Conservation (phyloP, 2,113 vertebrate species). For the Eclectus roratus region DNA sequence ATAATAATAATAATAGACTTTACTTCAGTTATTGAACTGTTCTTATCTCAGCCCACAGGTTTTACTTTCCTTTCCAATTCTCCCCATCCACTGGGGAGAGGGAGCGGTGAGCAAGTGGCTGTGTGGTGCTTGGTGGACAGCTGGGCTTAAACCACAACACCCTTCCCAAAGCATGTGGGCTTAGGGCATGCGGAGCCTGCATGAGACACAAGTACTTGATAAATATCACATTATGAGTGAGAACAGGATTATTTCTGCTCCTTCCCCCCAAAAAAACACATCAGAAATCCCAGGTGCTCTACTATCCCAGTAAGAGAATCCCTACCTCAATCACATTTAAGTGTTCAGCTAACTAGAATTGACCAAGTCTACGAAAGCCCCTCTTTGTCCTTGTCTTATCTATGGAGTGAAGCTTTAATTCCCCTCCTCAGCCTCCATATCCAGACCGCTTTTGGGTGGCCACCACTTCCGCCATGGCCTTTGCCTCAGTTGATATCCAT, state of each 20-base stretch:
- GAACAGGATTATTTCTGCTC: background rate
- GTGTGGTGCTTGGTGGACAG: background rate
- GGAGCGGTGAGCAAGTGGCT: background rate
- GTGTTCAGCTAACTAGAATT: background rate
- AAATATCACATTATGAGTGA: background rate
- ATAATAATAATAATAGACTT: background rate
- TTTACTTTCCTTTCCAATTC: background rate
- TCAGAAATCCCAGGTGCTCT: background rate
- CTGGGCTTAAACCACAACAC: background rate
- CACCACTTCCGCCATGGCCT: fast-evolving
- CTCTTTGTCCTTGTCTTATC: background rate
- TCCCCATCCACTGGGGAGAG: background rate
- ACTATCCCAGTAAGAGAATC: background rate
- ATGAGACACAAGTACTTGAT: background rate
- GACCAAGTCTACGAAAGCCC: background rate
- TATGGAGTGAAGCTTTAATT: background rate
- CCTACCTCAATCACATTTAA: background rate
- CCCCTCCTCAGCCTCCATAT: background rate
- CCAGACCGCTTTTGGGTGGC: background rate
- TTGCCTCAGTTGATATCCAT: background rate
- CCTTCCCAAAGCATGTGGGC: background rate
- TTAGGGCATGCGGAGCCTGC: background rate
- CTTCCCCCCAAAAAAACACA: background rate
- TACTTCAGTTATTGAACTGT: background rate
- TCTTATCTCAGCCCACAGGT: background rate